Conservation (phyloP, 1,140 invertebrate species). For the Mesaphorura yosii region DNA sequence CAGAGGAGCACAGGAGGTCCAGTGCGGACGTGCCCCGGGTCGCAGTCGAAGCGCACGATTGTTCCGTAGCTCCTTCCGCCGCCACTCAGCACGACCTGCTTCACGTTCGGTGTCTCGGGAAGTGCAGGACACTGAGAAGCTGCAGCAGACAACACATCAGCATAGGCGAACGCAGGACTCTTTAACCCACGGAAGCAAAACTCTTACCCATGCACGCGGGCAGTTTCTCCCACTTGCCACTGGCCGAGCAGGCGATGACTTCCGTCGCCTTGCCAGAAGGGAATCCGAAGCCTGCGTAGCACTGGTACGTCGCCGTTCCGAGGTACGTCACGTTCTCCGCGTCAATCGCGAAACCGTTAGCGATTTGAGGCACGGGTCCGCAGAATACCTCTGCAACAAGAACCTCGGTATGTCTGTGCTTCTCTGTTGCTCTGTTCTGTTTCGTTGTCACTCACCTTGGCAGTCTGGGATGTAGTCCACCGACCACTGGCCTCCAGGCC, state of each 20-base stretch:
- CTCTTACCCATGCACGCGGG: constrained; percentile 64
- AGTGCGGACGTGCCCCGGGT: constrained; percentile 75
- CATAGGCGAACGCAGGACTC: not conserved
- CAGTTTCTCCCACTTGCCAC: constrained; percentile 81
- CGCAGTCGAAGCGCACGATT: constrained; percentile 86
- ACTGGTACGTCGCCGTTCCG: constrained; percentile 86
- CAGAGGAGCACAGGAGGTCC: constrained; percentile 85
- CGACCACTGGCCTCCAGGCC: constrained; percentile 85
- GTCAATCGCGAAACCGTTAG: constrained; percentile 90
- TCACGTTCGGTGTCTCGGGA: constrained; percentile 73
- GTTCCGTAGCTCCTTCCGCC: constrained; percentile 88
- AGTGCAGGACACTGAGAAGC: constrained; percentile 87
- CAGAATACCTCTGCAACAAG: constrained; percentile 76
- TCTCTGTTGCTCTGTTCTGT: not conserved
- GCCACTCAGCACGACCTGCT: constrained; percentile 79
- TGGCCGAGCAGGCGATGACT: constrained; percentile 73
- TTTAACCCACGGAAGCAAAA: not conserved
- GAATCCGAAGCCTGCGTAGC: constrained; percentile 92
- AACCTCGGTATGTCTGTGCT: not conserved
- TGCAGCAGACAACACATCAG: constrained; percentile 32
- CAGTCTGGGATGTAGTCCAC: constrained; percentile 83
- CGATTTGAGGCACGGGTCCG: constrained; percentile 91
- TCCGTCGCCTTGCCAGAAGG: constrained; percentile 74
- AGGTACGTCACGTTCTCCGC: constrained; percentile 88
- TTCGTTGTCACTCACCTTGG: constrained; percentile 51